Conservation (phyloP, 1,140 invertebrate genomes). For the Epicauta chinensis region DNA sequence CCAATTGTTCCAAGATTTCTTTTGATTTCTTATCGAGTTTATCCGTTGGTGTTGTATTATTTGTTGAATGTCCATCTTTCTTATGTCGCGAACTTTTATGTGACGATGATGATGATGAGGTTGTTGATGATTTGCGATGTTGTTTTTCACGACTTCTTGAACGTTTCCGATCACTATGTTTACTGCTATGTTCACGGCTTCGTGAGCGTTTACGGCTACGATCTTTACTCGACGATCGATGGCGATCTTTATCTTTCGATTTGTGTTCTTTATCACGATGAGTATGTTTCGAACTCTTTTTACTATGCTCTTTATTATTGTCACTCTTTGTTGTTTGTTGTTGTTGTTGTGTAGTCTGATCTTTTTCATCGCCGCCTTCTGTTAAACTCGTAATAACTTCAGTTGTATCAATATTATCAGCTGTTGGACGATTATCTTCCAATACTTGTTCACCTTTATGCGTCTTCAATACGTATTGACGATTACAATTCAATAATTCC, state of each 20-base stretch:
- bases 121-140: constrained; percentile 24
- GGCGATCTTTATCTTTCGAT: constrained; percentile 33
- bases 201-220: constrained; percentile 27
- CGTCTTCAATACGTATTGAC: constrained; percentile 83
- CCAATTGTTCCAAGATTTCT: constrained; percentile 41
- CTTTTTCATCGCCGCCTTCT: constrained; percentile 24
- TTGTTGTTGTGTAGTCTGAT: constrained; percentile 13
- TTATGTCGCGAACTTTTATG: constrained; percentile 39
- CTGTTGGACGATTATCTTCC: constrained; percentile 35
- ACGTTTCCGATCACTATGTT: too few species aligned
- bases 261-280: constrained; percentile 31
- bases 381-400: constrained; percentile 37
- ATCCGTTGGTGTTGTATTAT: constrained; percentile 28
- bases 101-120: constrained; percentile 23
- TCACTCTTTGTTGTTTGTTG: constrained; percentile 24
- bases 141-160: constrained; percentile 32
- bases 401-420: constrained; percentile 32
- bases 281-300: constrained; percentile 32
- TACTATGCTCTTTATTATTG: constrained; percentile 34
- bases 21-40: constrained; percentile 40
- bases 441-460: constrained; percentile 65
- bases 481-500: constrained; percentile 68
- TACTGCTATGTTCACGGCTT: constrained; percentile 28
- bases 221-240: constrained; percentile 38
- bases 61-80: constrained; percentile 41